Percentiles rank a stretch among this genome's conserved stretches.
Evolutionary conservation across 1,140 invertebrate genomes (phyloP).

Genomic region (Sitophilus oryzae): DNA sequence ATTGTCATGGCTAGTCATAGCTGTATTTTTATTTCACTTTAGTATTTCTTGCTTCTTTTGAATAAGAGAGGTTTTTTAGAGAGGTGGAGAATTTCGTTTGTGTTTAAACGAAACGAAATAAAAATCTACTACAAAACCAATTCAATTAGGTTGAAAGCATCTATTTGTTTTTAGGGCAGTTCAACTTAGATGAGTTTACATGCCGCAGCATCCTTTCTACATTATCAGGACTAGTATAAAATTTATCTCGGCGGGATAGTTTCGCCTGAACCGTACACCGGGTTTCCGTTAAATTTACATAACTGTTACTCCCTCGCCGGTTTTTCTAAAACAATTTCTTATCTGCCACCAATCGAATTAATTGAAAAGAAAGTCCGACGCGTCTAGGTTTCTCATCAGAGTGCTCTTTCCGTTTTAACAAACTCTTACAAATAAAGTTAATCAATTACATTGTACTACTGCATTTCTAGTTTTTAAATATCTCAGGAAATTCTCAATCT

Average conservation of each 20-base stretch:
- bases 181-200: conserved; percentile 15
- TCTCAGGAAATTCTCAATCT: no score
- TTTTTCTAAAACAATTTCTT: not conserved
- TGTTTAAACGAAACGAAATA: conserved; percentile 11
- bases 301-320: not conserved
- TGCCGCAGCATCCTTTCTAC: conserved; percentile 18
- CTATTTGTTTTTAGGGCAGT: conserved; percentile 20
- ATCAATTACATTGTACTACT: no score
- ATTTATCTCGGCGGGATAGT: conserved; percentile 6
- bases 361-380: no score
- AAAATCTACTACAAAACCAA: conserved; percentile 21
- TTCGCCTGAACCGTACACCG: not conserved
- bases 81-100: conserved; percentile 13
- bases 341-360: not conserved
- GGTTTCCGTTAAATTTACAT: conserved; percentile 6
- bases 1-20: no score
- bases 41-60: no score
- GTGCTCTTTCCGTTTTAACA: no score
- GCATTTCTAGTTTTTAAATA: no score
- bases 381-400: no score
- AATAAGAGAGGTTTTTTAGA: conserved; percentile 9
- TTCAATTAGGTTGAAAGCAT: conserved; percentile 24
- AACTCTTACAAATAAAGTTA: no score
- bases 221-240: conserved; percentile 20
- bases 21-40: no score